These are phyloP conservation scores for Desmodus rotundus DNA, from an alignment of 2,113 vertebrate species.

Conservation along the genomic window DNA sequence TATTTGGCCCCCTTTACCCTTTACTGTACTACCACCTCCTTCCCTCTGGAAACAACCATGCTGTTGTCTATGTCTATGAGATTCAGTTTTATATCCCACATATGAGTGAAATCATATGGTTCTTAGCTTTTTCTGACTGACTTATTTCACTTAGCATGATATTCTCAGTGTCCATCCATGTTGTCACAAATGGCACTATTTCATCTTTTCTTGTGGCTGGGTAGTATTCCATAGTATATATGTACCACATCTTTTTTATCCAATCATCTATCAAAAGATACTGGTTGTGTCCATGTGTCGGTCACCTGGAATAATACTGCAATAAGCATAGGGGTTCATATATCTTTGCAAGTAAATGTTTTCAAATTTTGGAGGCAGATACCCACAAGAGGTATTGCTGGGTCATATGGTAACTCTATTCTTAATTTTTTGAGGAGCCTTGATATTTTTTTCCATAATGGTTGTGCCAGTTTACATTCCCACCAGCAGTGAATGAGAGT, in stretches of 20 bases:
- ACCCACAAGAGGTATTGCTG: not conserved
- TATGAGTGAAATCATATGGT: not conserved
- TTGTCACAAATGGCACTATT: not conserved
- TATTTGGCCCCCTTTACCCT: not conserved
- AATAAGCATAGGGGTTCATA: not conserved
- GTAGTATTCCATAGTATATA: not conserved
- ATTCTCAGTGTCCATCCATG: not conserved
- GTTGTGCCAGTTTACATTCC: not conserved
- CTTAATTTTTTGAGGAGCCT: not conserved
- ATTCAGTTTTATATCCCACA: not conserved
- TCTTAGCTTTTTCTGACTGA: not conserved
- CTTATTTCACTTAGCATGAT: not conserved
- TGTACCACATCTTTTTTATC: not conserved
- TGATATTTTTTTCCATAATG: not conserved
- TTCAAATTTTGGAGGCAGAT: not conserved
- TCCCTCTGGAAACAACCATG: not conserved
- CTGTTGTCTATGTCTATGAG: not conserved
- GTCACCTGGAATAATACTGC: not conserved
- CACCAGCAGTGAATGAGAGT: not conserved
- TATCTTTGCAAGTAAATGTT: not conserved
- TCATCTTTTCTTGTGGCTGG: not conserved
- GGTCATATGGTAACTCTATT: not conserved
- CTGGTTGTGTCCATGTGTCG: not conserved
- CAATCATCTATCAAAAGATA: not conserved
- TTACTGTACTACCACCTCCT: not conserved